Conservation (phyloP, 2,113 vertebrate species). For the Enhydra lutris region DNA sequence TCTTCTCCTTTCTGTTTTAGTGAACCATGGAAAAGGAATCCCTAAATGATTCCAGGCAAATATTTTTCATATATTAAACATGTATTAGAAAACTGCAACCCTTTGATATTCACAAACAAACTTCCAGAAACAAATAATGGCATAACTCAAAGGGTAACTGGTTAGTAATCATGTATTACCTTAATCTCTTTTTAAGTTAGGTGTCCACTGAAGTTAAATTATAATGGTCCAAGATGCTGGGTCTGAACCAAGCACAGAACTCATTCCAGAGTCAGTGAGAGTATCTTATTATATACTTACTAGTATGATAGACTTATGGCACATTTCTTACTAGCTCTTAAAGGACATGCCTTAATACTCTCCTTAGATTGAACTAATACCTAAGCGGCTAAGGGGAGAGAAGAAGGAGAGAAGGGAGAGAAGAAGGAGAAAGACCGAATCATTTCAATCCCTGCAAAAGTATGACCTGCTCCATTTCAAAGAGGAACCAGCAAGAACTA, state of each 20-base stretch:
- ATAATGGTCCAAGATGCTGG: background rate
- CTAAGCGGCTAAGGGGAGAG: background rate
- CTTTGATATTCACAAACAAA: constrained; percentile 35
- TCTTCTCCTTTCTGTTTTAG: constrained; percentile 47
- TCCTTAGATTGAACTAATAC: background rate
- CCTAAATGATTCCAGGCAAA: background rate
- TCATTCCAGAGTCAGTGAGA: constrained; percentile 30
- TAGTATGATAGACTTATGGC: background rate
- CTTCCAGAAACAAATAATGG: background rate
- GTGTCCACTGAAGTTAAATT: background rate
- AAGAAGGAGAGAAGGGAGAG: background rate
- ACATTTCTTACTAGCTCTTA: background rate
- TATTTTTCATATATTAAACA: constrained; percentile 21
- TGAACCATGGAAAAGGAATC: background rate
- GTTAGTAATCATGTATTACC: background rate
- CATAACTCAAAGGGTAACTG: constrained; percentile 1
- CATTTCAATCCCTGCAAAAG: background rate
- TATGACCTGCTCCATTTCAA: background rate
- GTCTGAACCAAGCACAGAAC: background rate
- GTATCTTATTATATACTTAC: background rate
- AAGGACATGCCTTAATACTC: background rate
- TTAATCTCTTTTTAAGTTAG: background rate
- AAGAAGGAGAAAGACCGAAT: background rate
- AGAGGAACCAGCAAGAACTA: background rate
- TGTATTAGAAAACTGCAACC: background rate